Evolutionary conservation across 1,140 invertebrate genomes (phyloP).

Genomic region (Neocloeon triangulifer): DNA sequence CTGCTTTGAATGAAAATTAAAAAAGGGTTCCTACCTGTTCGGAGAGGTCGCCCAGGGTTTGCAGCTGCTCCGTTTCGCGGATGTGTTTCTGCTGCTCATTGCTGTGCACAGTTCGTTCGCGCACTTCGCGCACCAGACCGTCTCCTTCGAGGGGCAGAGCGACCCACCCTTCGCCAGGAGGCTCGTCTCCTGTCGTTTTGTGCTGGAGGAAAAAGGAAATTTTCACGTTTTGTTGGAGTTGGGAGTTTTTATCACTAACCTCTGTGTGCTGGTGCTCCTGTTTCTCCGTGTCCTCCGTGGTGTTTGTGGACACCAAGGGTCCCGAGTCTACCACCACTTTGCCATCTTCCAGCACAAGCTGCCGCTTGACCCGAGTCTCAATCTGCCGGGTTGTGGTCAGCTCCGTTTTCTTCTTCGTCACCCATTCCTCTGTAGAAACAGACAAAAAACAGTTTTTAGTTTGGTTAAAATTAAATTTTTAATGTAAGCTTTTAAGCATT

Average conservation of each 20-base stretch:
- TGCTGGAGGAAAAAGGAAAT: conserved; percentile 9
- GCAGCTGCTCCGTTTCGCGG: conserved; percentile 60
- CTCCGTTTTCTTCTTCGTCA: conserved; percentile 67
- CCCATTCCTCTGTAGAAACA: conserved; percentile 60
- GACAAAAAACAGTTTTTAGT: too few species aligned
- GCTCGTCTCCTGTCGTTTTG: conserved; percentile 23
- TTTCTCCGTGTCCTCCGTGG: conserved; percentile 67
- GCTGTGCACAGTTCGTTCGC: conserved; percentile 51
- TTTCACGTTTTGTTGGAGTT: neutral
- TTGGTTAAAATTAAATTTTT: too few species aligned
- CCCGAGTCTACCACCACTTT: conserved; percentile 71
- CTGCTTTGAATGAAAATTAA: too few species aligned
- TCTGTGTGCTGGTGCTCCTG: conserved; percentile 69
- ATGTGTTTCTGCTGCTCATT: conserved; percentile 61
- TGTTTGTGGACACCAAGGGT: conserved; percentile 71
- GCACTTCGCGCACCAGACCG: conserved; percentile 53
- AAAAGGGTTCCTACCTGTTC: conserved; percentile 39
- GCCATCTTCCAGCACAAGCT: conserved; percentile 70
- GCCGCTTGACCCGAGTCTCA: conserved; percentile 69
- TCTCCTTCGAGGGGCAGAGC: conserved; percentile 31
- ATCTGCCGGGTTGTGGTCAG: conserved; percentile 71
- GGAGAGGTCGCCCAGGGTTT: conserved; percentile 55
- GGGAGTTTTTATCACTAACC: conserved; percentile 27
- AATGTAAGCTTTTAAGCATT: too few species aligned
- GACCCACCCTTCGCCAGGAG: conserved; percentile 30